These are phyloP conservation scores for Peromyscus attwateri DNA, from an alignment of 2,797 vertebrate genomes.

Conservation along the genomic window DNA sequence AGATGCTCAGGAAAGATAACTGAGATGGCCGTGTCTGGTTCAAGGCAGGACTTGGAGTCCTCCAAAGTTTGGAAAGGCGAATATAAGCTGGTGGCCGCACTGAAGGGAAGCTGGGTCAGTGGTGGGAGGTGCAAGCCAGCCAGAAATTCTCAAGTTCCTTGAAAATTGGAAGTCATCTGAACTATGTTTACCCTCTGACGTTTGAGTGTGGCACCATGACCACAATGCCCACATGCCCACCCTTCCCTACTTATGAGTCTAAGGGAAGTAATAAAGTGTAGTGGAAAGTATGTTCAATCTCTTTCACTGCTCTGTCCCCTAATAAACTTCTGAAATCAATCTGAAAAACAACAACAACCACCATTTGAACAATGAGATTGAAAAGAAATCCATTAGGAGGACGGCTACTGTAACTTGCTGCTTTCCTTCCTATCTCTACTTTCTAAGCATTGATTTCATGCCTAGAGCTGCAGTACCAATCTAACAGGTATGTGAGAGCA, in stretches of 20 bases:
- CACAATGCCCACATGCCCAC: neutral
- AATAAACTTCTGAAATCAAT: slow-evolving; percentile 20
- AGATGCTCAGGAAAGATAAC: neutral
- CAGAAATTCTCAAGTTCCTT: neutral
- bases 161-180: neutral
- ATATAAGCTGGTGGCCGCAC: neutral
- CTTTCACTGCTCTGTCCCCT: neutral
- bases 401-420: neutral
- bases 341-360: neutral
- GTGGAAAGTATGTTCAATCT: neutral
- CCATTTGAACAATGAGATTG: neutral
- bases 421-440: neutral
- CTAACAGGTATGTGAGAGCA: neutral
- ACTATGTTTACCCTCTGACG: neutral
- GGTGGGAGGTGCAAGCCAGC: neutral
- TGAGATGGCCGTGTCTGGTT: neutral
- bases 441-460: neutral
- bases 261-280: neutral
- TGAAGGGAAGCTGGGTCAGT: neutral
- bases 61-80: neutral
- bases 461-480: neutral
- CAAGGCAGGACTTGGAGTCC: neutral
- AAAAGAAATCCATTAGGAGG: neutral
- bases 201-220: neutral
- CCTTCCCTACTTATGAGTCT: neutral